Evolutionary conservation across 2,113 vertebrate species (phyloP), one percentile per base, ranked within the genome.

Genomic region (Entomyzon cyanotis): DNA sequence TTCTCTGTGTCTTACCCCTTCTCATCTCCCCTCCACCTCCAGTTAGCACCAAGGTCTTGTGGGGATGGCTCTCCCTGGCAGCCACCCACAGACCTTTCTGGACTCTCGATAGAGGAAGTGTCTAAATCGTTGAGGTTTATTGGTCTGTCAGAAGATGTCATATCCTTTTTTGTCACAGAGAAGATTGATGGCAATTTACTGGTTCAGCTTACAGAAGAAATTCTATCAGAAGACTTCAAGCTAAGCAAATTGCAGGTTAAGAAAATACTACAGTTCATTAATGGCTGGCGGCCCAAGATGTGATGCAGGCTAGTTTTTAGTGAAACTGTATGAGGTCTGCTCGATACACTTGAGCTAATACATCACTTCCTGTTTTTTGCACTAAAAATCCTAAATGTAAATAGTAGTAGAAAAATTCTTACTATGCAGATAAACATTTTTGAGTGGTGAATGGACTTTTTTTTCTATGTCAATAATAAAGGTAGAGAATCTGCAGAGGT

Each of bases 201-300:
- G 22, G 98, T 99, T 93, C 99, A 99, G 95, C 98, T 99, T 70
- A 99, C 99, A 0, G 99, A 99, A 96, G 99, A 99, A 96, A 99
- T 99, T 93, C 96, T 99, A 86, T 99, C 99, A 0, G 99, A 99
- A 96, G 99, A 99, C 98, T 99, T 99, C 97, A 99, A 98, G 89
- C 97, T 99, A 75, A 99, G 99, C 98, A 99, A 99, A 97, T 98
- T 99, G 84, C 99, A 99, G 96, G 99, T 99, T 94, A 99, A 99
- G 98, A 99, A 99, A 97, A 99, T 99, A 90, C 95, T 99, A 96
- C 99, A 99, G 96, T 99, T 99, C 97, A 99, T 99, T 93, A 98
- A 98, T 41, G 99, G 99, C 85, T 99, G 99, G 99, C 98, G 99
- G 94, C 99, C 99, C 84, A 99, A 99, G 95, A 99, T 99, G 93